phyloP scores from a whole-genome alignment of 2,888 invertebrate species.

The Horisme vitalbata region DNA sequence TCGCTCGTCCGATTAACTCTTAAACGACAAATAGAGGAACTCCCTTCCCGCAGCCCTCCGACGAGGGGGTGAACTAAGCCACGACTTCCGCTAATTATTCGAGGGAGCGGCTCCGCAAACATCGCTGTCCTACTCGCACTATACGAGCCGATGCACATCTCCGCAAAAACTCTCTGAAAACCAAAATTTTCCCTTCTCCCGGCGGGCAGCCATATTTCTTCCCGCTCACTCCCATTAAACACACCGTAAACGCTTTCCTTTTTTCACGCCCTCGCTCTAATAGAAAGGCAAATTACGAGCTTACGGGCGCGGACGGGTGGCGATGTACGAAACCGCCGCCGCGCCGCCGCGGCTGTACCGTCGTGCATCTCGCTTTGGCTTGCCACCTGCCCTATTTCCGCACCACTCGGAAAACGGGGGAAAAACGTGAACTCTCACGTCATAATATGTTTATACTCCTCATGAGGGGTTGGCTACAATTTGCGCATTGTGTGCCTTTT shows the following conservation, averaged over 20 bases:
- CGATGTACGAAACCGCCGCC: constrained; percentile 81
- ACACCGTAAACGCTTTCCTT: constrained; percentile 83
- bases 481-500: constrained; percentile 10
- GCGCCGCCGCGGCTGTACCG: constrained; percentile 58
- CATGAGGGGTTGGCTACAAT: constrained; percentile 21
- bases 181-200: constrained; percentile 81
- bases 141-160: constrained; percentile 76
- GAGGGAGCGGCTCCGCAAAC: constrained; percentile 68
- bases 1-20: constrained; percentile 82
- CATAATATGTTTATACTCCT: constrained; percentile 61
- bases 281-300: constrained; percentile 84
- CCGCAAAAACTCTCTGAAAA: constrained; percentile 80
- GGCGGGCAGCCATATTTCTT: constrained; percentile 81
- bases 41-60: constrained; percentile 72
- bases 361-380: constrained; percentile 66
- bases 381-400: constrained; percentile 55
- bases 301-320: constrained; percentile 83
- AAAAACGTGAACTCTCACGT: constrained; percentile 75
- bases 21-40: constrained; percentile 82
- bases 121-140: constrained; percentile 71
- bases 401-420: constrained; percentile 69
- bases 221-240: constrained; percentile 82
- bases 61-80: constrained; percentile 77
- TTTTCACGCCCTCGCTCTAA: constrained; percentile 83
- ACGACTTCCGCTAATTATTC: constrained; percentile 82